A percentile compares a stretch with the other conserved stretches of the same genome.
These are phyloP conservation scores for Heliconius ismenius DNA, from an alignment of 2,888 invertebrate genomes.

Conservation along the genomic window DNA sequence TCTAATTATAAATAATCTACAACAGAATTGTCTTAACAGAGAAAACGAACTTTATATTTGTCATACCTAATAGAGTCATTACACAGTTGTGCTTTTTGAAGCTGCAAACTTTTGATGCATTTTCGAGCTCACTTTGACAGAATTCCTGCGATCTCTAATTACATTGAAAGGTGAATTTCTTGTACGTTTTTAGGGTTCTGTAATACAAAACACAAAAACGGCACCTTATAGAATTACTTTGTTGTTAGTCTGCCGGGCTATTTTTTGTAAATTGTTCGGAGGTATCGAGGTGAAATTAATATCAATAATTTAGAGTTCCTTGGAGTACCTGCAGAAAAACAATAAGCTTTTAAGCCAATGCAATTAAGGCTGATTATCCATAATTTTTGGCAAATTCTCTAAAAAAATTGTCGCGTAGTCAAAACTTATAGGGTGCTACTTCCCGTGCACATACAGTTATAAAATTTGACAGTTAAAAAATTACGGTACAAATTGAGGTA, in stretches of 20 bases:
- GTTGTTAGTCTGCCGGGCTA: neutral
- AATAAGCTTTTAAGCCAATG: neutral
- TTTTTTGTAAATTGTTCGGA: neutral
- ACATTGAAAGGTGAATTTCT: conserved; percentile 34
- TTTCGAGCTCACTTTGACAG: conserved; percentile 37
- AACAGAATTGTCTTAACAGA: neutral
- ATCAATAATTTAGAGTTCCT: neutral
- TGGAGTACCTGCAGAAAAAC: neutral
- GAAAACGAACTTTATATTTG: conserved; percentile 34
- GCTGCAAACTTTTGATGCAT: conserved; percentile 38
- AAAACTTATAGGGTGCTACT: too few species aligned
- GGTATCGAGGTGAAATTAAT: neutral
- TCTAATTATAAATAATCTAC: neutral
- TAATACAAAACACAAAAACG: neutral
- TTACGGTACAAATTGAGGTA: too few species aligned
- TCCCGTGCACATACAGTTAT: too few species aligned
- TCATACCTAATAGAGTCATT: conserved; percentile 44
- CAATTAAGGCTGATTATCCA: neutral
- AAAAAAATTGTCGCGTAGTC: too few species aligned
- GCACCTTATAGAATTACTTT: too few species aligned
- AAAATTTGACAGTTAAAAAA: too few species aligned
- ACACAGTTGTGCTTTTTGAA: conserved; percentile 36
- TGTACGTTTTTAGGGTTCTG: conserved; percentile 15
- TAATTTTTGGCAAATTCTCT: too few species aligned
- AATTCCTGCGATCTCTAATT: conserved; percentile 40